Conservation (phyloP, 2,113 vertebrate species). For the Sinocyclocheilus grahami region DNA sequence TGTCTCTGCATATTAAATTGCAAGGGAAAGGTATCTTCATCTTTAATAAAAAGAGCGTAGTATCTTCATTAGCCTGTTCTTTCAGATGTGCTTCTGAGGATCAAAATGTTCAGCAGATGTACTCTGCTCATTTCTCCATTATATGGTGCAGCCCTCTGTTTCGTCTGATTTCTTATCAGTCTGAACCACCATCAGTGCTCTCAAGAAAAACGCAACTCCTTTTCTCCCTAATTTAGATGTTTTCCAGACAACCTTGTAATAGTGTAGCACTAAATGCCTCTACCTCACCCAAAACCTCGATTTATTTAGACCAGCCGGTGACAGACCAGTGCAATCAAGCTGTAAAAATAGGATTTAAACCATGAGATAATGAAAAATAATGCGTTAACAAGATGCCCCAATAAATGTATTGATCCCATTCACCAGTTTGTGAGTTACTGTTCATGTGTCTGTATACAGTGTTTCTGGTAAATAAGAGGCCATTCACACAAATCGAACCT, state of each 20-base stretch:
- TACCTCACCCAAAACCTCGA: constrained; percentile 18
- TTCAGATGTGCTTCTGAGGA: constrained; percentile 12
- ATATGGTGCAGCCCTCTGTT: constrained; percentile 7
- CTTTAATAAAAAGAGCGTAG: not conserved
- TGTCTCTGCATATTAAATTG: not conserved
- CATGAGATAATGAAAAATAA: constrained; percentile 47
- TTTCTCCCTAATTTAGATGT: constrained; percentile 45
- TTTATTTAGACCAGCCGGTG: constrained; percentile 41
- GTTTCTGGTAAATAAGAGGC: constrained; percentile 6
- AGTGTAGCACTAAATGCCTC: constrained; percentile 38
- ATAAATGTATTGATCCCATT: not conserved
- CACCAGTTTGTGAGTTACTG: constrained; percentile 16
- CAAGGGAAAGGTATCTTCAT: not conserved
- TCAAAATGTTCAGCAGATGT: constrained; percentile 19
- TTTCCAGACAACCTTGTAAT: constrained; percentile 56
- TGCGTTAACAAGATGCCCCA: constrained; percentile 41
- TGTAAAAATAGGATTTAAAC: constrained; percentile 46
- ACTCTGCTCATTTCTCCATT: constrained; percentile 16
- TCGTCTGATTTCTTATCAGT: constrained; percentile 38
- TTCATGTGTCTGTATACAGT: not conserved
- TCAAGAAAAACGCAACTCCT: constrained; percentile 37
- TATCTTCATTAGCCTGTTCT: not conserved
- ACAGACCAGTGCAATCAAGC: constrained; percentile 45
- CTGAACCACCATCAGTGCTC: constrained; percentile 40
- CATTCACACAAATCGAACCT: not conserved